Evolutionary conservation across 2,888 invertebrate genomes (phyloP), one percentile per base, ranked within the genome.

Genomic region (Antheraea yamamai): DNA sequence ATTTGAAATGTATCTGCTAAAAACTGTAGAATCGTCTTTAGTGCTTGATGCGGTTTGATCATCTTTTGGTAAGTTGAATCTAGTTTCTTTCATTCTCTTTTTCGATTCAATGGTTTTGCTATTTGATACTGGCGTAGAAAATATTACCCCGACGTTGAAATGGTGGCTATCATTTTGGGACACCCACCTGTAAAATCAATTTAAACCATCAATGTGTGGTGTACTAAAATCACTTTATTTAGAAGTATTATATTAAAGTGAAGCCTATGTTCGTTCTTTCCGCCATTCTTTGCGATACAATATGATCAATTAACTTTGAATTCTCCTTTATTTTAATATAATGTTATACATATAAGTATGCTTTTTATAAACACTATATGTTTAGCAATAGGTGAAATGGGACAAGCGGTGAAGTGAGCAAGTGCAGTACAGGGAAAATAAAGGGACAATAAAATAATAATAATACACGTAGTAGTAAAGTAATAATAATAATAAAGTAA

Each of bases 61-160:
- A 51, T 94, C 92, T 77, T 95, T 87, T 73, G 97, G 95, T 77
- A 97, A 80, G 74, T 95, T 95, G 82, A 97, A 97, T 78, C 97
- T 93, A 10, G 96, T 96, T 35, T 95, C 89, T 86, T 97, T 97
- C 0, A 90, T 81, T 18, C 81, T 81, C 81, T 95, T 95, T 78
- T 91, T 93, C 0, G 83, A 82, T 76, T 88, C 89, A 12, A 90
- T 88, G 70, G 92, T 93, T 75, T 95, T 90, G 80, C 82, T 85
- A 61, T 91, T 88, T 0, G 90, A 85, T 47, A 98, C 97, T 1
- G 98, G 98, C 4, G 98, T 98, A 8, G 97, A 97, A 84, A 97
- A 97, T 78, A 97, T 97, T 0, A 98, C 97, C 78, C 97, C 96
- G 0, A 95, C 95, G 79, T 95, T 94, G 72, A 95, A 93, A 79